Evolutionary conservation across 1,140 invertebrate species (phyloP), one percentile per base, ranked within the genome.

Genomic region (Pygmarrhopalites habei): DNA sequence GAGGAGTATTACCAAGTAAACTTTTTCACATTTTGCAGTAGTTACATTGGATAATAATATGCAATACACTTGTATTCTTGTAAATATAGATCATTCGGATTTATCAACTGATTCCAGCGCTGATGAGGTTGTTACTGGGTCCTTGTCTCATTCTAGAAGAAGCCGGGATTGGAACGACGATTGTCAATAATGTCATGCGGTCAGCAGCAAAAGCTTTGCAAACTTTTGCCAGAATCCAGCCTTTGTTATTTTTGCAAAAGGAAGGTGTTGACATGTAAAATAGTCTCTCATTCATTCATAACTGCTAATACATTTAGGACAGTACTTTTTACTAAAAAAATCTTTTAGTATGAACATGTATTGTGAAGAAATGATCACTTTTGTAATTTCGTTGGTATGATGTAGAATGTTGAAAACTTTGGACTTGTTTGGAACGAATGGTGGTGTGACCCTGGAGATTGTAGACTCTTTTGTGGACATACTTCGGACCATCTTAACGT

Each of bases 371-470:
- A 41, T n/a, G n/a, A n/a, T n/a, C n/a, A n/a, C n/a, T n/a, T n/a
- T n/a, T n/a, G n/a, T n/a, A n/a, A n/a, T n/a, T n/a, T n/a, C n/a
- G n/a, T n/a, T n/a, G n/a, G n/a, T n/a, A n/a, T n/a, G n/a, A 7
- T 29, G 21, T 26, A 55, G 51, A 32, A 55, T 55, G 51, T 32
- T 55, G 5, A 55, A 14, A 10, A 55, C 51, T 10, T 32, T 55
- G 5, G 14, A 7, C 10, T 5, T 32, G 10, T 55, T 29, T 32
- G 51, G 5, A 7, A 5, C 25, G 7, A 55, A 28, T 7, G 51
- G 51, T 32, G 5, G 21, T 4, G 51, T 32, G 14, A 32, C 12
- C 14, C 14, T 29, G 14, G 14, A 10, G 12, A 32, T 32, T 29
- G 29, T 55, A 14, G 51, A 55, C 10, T 21, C 51, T 32, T 55